Percentiles rank a stretch among this genome's conserved stretches.
These are phyloP conservation scores for Thomomys bottae DNA, from an alignment of 2,113 vertebrate genomes.

Conservation along the genomic window DNA sequence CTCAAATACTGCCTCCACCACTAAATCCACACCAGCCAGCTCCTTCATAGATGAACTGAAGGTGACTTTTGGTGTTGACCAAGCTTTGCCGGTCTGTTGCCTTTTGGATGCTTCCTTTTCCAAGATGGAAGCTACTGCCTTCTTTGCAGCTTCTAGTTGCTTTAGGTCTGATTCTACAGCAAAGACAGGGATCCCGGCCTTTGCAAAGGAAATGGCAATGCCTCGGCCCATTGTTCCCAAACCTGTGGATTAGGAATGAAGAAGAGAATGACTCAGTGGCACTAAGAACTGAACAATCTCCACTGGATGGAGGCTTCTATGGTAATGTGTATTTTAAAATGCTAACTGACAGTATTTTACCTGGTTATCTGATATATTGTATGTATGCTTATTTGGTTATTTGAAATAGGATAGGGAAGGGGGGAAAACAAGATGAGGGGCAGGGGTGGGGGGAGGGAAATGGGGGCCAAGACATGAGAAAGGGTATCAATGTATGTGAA, in stretches of 20 bases:
- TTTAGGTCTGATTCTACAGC: slow-evolving; percentile 91
- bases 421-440: too few species aligned
- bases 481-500: too few species aligned
- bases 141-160: slow-evolving; percentile 86
- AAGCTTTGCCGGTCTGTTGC: slow-evolving; percentile 63
- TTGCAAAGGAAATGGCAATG: slow-evolving; percentile 90
- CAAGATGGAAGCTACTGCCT: slow-evolving; percentile 85
- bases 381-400: too few species aligned
- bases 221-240: slow-evolving; percentile 96
- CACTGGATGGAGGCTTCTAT: not conserved
- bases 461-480: too few species aligned
- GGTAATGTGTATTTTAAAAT: not conserved
- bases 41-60: slow-evolving; percentile 86
- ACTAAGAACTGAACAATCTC: not conserved
- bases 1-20: slow-evolving; percentile 96
- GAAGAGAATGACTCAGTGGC: slow-evolving; percentile 39
- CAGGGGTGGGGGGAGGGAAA: too few species aligned
- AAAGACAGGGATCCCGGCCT: slow-evolving; percentile 90
- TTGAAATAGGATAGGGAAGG: too few species aligned
- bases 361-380: too few species aligned
- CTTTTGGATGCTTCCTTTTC: slow-evolving; percentile 87
- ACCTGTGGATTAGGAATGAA: slow-evolving; percentile 87
- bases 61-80: slow-evolving; percentile 69
- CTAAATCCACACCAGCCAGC: slow-evolving; percentile 88
- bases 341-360: too few species aligned